Evolutionary conservation across 2,888 invertebrate genomes (phyloP), one percentile per base, ranked within the genome.

Genomic region (Chaitophorus viminalis): DNA sequence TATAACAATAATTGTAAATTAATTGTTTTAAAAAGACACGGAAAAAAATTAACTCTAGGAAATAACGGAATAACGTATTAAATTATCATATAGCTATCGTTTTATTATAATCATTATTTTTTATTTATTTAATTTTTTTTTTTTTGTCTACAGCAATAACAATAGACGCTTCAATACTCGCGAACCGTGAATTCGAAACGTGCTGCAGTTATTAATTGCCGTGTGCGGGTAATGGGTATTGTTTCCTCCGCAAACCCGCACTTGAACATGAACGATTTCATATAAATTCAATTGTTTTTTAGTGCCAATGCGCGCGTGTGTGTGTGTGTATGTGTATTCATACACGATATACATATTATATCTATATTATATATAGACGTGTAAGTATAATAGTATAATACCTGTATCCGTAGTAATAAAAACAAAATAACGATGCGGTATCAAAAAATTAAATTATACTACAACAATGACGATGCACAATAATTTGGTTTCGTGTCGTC

Each of bases 221-320:
- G 79, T 87, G 79, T 87, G 81, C 87, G 87, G 84, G 84, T 85
- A 85, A 85, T 85, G 76, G 81, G 81, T 75, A 87, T 87, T 81
- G 87, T 87, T 87, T 81, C 81, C 75, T 83, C 60, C 39, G 46
- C 18, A 21, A 39, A 6, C 79, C 79, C 79, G 79, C 86, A 78
- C 81, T 79, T 75, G 79, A 74, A 81, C 79, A n/a, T 54, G 60
- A 87, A 60, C 79, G 81, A 65, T 31, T 81, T 87, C 25, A 74
- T 54, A 83, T 74, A 60, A 87, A 79, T 87, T 75, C 81, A 75
- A 87, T 81, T 74, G 87, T 87, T 81, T 87, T 86, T 72, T n/a
- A 70, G 33, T 31, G 18, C 33, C 1, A 25, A 39, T 39, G 36
- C 6, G 36, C 9, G 68, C 31, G 33, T 9, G 8, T 60, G 29